Conservation (phyloP, 2,113 vertebrate species). For the cattle (Bos taurus) region DNA sequence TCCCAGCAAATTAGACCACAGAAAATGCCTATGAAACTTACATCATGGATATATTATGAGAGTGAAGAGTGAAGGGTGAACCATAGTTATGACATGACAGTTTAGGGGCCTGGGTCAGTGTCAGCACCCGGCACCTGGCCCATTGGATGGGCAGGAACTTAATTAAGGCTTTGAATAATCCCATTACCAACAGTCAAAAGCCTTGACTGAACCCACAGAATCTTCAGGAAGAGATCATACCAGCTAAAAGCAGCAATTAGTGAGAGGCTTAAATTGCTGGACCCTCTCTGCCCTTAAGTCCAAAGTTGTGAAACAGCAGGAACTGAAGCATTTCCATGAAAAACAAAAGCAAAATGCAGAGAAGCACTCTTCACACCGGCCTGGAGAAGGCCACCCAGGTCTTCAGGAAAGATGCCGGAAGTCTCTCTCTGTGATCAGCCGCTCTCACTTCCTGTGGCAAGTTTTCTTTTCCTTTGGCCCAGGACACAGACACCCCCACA, state of each 20-base stretch:
- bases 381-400: neutral
- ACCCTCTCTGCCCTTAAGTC: neutral
- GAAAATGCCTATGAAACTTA: neutral
- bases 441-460: neutral
- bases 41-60: neutral
- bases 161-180: constrained; percentile 49
- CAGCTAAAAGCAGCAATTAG: constrained; percentile 47
- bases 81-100: neutral
- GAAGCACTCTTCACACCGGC: neutral
- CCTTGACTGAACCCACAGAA: constrained; percentile 36
- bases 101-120: neutral
- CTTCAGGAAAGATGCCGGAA: neutral
- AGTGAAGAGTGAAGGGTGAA: constrained; percentile 4
- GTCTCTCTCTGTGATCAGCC: neutral
- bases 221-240: constrained; percentile 5
- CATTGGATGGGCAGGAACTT: neutral
- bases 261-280: neutral
- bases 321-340: neutral
- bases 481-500: neutral
- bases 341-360: neutral
- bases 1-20: neutral
- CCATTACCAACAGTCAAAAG: constrained; percentile 30
- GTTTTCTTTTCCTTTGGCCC: neutral
- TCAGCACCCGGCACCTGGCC: constrained; percentile 35
- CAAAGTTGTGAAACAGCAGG: neutral